Conservation (phyloP, 2,113 vertebrate genomes). For the Atlantisia rogersi region DNA sequence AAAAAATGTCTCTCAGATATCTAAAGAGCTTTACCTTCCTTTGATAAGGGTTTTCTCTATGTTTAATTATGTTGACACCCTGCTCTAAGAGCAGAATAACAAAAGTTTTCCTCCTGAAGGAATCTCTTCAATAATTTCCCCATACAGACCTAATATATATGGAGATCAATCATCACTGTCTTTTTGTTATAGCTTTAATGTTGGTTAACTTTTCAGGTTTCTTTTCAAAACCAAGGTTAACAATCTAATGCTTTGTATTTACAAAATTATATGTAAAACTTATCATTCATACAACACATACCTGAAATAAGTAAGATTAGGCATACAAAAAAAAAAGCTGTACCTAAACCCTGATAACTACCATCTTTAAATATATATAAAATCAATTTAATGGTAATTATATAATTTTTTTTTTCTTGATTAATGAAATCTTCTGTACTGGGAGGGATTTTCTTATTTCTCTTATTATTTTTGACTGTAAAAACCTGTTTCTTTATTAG, state of each 20-base stretch:
- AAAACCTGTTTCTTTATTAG: background rate
- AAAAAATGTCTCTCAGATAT: background rate
- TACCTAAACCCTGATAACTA: background rate
- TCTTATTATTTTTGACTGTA: background rate
- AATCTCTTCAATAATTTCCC: background rate
- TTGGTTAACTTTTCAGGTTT: background rate
- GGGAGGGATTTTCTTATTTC: background rate
- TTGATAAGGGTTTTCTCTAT: background rate
- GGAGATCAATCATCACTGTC: background rate
- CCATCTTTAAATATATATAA: background rate
- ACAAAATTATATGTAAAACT: background rate
- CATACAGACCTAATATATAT: background rate
- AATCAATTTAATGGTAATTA: background rate
- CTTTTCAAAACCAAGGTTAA: background rate
- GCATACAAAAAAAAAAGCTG: background rate
- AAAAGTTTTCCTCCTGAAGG: background rate
- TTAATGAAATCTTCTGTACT: background rate
- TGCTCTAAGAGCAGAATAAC: background rate
- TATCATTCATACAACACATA: background rate
- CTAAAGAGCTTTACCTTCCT: background rate
- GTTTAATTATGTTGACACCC: background rate
- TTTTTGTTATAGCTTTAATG: background rate
- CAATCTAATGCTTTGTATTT: background rate
- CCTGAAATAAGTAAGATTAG: background rate
- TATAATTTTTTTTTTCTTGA: background rate